A percentile compares a stretch with the other conserved stretches of the same genome.
Evolutionary conservation across 2,797 vertebrate genomes (phyloP).

Genomic region (Falco rusticolus): DNA sequence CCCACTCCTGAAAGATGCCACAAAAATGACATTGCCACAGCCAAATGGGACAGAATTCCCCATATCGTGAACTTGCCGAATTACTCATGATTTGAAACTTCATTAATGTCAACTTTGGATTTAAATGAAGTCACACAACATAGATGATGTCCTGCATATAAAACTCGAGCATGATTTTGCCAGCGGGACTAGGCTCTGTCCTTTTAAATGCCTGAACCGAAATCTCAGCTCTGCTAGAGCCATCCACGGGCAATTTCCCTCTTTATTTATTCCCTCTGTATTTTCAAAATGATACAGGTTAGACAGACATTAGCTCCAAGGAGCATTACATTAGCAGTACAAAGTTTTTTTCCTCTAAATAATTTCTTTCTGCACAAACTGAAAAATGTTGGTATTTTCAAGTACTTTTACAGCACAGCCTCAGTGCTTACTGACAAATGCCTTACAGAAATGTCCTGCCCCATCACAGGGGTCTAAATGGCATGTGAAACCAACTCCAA

Average conservation of each 20-base stretch:
- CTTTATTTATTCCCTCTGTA: not conserved
- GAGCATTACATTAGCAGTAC: not conserved
- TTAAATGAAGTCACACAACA: not conserved
- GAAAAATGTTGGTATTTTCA: not conserved
- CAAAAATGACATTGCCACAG: not conserved
- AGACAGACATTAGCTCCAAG: not conserved
- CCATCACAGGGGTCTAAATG: not conserved
- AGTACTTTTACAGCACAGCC: not conserved
- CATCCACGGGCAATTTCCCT: not conserved
- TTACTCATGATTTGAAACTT: not conserved
- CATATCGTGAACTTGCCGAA: not conserved
- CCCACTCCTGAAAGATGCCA: not conserved
- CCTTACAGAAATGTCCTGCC: not conserved
- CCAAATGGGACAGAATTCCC: not conserved
- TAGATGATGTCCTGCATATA: not conserved
- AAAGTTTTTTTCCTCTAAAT: not conserved
- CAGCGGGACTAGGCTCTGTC: not conserved
- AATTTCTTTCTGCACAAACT: not conserved
- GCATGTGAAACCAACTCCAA: not conserved
- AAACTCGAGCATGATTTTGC: not conserved
- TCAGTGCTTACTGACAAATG: not conserved
- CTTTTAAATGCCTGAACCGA: not conserved
- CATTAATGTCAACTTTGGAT: not conserved
- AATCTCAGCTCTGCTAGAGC: not conserved
- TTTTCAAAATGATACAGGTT: not conserved